These are phyloP conservation scores for Conger conger DNA, from an alignment of 2,113 vertebrate species.

Conservation along the genomic window DNA sequence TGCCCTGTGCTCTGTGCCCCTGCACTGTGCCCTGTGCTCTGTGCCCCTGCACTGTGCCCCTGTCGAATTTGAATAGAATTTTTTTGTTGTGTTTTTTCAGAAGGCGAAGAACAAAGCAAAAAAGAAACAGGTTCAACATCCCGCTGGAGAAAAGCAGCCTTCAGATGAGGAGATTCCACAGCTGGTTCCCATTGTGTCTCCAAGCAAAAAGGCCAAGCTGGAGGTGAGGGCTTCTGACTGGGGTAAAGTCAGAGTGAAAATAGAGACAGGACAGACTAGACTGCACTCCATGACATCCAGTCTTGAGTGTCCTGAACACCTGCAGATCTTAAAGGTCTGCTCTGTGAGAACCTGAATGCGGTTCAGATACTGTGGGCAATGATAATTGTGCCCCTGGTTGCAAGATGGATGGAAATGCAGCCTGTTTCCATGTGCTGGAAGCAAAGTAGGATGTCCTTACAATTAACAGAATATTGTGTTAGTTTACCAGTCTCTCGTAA, in stretches of 20 bases:
- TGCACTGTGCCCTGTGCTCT: no score
- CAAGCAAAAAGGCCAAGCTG: conserved; percentile 58
- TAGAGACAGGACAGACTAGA: no score
- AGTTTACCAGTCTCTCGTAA: not conserved
- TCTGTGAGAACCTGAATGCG: not conserved
- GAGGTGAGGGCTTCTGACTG: conserved; percentile 52
- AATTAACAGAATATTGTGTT: not conserved
- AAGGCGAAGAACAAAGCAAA: not conserved
- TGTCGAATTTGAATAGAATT: no score
- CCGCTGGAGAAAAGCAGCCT: conserved; percentile 6
- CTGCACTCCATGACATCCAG: not conserved
- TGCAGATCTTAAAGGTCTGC: not conserved
- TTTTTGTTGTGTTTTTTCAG: conserved; percentile 26
- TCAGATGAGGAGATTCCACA: conserved; percentile 63
- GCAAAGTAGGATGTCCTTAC: no score
- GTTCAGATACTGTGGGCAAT: no score
- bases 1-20: not conserved
- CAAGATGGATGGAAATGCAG: no score
- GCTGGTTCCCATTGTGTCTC: conserved; percentile 64
- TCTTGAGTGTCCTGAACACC: not conserved
- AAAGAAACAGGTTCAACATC: not conserved
- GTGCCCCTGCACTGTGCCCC: no score
- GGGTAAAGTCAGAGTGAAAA: not conserved
- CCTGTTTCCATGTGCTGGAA: no score
- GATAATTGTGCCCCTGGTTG: no score